phyloP scores from a whole-genome alignment of 1,140 invertebrate genomes.

The Tetraneura akinire region DNA sequence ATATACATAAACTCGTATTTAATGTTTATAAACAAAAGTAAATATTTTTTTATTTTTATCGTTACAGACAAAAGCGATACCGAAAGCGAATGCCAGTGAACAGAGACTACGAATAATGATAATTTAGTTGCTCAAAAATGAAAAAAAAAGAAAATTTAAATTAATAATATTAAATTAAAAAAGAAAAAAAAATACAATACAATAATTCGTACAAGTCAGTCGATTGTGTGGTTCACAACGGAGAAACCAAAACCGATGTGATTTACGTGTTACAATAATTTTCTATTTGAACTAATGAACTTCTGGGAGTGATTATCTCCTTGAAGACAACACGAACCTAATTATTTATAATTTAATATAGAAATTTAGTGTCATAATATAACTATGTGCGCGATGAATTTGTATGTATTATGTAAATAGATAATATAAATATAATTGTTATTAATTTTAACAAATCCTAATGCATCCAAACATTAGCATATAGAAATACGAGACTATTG shows the following conservation, averaged over 20 bases:
- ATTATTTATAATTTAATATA: slow-evolving; percentile 32
- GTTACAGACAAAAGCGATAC: slow-evolving; percentile 86
- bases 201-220: slow-evolving; percentile 2
- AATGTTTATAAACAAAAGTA: too few species aligned
- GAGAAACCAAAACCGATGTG: slow-evolving; percentile 7
- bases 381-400: slow-evolving; percentile 25
- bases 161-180: too few species aligned
- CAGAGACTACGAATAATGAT: slow-evolving; percentile 36
- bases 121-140: slow-evolving; percentile 46
- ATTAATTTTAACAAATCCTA: slow-evolving; percentile 45
- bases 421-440: slow-evolving; percentile 42
- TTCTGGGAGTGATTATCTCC: neutral
- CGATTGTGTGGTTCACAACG: neutral
- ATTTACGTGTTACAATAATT: neutral
- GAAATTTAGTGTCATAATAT: slow-evolving; percentile 49
- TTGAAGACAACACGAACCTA: slow-evolving; percentile 23
- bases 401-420: slow-evolving; percentile 48
- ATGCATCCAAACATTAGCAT: slow-evolving; percentile 40
- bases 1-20: too few species aligned
- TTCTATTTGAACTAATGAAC: neutral
- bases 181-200: slow-evolving; percentile 19
- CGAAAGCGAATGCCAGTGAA: slow-evolving; percentile 84
- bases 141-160: too few species aligned
- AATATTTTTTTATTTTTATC: slow-evolving; percentile 54
- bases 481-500: slow-evolving; percentile 42